Evolutionary conservation across 1,140 invertebrate species (phyloP).

Genomic region (Physella acuta): DNA sequence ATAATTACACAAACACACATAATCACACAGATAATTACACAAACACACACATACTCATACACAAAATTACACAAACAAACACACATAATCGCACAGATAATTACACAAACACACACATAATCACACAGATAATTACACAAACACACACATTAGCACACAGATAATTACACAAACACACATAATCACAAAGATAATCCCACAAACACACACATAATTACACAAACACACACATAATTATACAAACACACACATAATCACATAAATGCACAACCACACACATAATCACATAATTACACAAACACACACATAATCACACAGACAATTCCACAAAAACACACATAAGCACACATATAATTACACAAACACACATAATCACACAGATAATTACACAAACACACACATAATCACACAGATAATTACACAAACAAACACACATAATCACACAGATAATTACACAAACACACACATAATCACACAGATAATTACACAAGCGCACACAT

Average conservation of each 20-base stretch:
- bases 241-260: neutral
- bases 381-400: neutral
- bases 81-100: neutral
- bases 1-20: neutral
- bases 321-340: neutral
- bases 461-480: neutral
- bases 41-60: neutral
- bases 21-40: neutral
- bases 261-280: too few relatives aligned
- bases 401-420: neutral
- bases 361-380: neutral
- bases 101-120: neutral
- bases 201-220: neutral
- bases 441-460: neutral
- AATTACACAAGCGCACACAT: neutral
- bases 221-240: neutral
- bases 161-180: neutral
- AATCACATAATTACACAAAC: neutral
- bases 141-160: neutral
- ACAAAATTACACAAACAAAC: neutral
- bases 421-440: neutral
- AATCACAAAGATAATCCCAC: too few relatives aligned
- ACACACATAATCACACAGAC: neutral
- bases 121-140: neutral
- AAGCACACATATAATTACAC: neutral